Base-by-base conservation (phyloP, 2,888 invertebrate species). In the Acleris laterana region DNA sequence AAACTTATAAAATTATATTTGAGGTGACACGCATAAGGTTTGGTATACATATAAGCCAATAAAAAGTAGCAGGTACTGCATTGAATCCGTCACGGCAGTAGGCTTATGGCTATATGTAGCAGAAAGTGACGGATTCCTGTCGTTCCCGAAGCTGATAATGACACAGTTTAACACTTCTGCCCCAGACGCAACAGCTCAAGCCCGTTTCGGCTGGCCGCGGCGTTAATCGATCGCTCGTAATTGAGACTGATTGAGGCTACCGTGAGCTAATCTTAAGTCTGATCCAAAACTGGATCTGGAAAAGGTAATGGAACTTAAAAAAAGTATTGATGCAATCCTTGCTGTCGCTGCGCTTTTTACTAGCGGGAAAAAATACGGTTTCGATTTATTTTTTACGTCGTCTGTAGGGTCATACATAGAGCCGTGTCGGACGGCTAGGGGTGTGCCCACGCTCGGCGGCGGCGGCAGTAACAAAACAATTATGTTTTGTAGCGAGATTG, bases 401-500 rank as follows among this genome's bases (percentile, higher is more conserved):
- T 16, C 5, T 46, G 46, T 13, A 46, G 44, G 44, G 16, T n/a
- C 44, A 44, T 13, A 32, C 11, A n/a, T 13, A 44, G 48, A 7
- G 52, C 52, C 52, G n/a, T 19, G n/a, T 19, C 58, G 57, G 46
- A 60, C 46, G 52, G 17, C 32, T 22, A 22, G 60, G 66, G 71
- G 62, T 68, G 68, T 56, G 64, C 58, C 60, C 63, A 65, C 69
- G 64, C 72, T 71, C 64, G 69, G 69, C 68, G 68, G 71, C 71
- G 69, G 68, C 68, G 70, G 71, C 71, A 70, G 75, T 75, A 77
- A 78, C 77, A 78, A 75, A 79, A 81, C 78, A 79, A 83, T 82
- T 80, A 81, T 85, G 84, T 87, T 85, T 87, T 86, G 87, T 76
- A 75, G 73, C 71, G 71, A 77, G 78, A 81, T 80, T 80, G 77